Base-by-base conservation (phyloP, 2,888 invertebrate species). In the Meloe dianella region DNA sequence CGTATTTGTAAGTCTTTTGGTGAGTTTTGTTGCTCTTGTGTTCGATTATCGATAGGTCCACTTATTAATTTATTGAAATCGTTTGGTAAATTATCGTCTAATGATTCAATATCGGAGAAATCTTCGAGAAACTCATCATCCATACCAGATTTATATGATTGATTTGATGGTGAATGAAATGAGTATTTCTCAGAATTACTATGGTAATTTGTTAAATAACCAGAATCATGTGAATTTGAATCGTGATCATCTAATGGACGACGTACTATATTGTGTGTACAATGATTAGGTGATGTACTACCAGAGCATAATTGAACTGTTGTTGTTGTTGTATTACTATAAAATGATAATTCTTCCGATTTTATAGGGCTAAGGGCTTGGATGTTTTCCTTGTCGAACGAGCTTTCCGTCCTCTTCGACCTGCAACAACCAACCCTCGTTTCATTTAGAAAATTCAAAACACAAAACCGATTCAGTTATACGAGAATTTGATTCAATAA, bases 101-200 rank as follows among this genome's bases (percentile, higher is more conserved):
- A 77, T 35, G 85, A 78, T 62, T 89, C 90, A 77, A 88, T 83
- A 74, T 89, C 89, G 61, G 88, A 86, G 65, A 90, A 84, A 60
- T 90, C 89, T 78, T 90, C 90, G 78, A 88, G 84, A 76, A 89
- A 90, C 59, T 89, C 90, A 73, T 90, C 90, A 79, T 90, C 89
- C 78, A 86, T 86, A 35, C 86, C 85, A 0, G 85, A 85, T 5
- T 87, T 87, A 22, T 88, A 81, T 69, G 74, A 79, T 65, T 71
- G 76, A 64, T 79, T 78, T 58, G 74, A 73, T 10, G 82, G 81
- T 8, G 81, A 79, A n/a, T 74, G 70, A 66, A 76, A 79, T 14
- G 77, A 72, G 70, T 79, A 78, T 73, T 79, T 77, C 35, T 72
- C 74, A 64, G 72, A 73, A 64, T 79, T 76, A 59, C 73, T 82